Evolutionary conservation across 2,113 vertebrate genomes (phyloP), one percentile per base, ranked within the genome.

Genomic region (Neolamprologus hecqui): DNA sequence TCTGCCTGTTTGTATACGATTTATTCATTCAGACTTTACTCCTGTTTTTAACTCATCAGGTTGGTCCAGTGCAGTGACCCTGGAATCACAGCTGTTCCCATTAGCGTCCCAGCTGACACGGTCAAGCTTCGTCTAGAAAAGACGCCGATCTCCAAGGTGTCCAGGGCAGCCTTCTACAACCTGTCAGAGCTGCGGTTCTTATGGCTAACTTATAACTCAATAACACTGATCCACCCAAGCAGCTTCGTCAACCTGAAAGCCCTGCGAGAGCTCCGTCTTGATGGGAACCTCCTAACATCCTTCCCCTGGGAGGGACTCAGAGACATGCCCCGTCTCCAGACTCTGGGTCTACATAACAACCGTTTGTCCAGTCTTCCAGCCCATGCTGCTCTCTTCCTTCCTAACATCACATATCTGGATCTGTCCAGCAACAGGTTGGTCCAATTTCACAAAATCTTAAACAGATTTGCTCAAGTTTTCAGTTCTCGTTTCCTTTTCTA

Each of bases 281-380:
- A 97, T 70, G 98, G 98, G 35, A 99, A 99, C 92, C 93, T 97
- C 58, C 94, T 99, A 73, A 95, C 95, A 0, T 87, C 96, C 45
- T 99, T 99, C 84, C 98, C 98, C 42, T 99, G 98, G 98, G 97
- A 97, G 54, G 97, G 97, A 1, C 96, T 99, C 57, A 88, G 93
- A 12, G 97, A 98, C 92, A 97, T 96, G 97, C 98, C 98, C 75
- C 96, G 55, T 6, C 96, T 99, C 5, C 96, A 96, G 82, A 98
- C 96, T 5, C 95, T 99, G 47, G 97, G 97, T 82, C 95, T 99
- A 49, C 97, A 98, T 91, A 98, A 98, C 93, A 99, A 99, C 87
- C 97, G 96, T 31, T 21, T 99, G 87, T 94, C 96, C 86, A 97
- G 89, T 47, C 95, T 99, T 92, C 97, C 98, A 0, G 92, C 94